Percentiles rank a stretch among this genome's conserved stretches.
Conservation (phyloP, 2,797 vertebrate genomes). For the Parauchenoglanis ngamensis region DNA sequence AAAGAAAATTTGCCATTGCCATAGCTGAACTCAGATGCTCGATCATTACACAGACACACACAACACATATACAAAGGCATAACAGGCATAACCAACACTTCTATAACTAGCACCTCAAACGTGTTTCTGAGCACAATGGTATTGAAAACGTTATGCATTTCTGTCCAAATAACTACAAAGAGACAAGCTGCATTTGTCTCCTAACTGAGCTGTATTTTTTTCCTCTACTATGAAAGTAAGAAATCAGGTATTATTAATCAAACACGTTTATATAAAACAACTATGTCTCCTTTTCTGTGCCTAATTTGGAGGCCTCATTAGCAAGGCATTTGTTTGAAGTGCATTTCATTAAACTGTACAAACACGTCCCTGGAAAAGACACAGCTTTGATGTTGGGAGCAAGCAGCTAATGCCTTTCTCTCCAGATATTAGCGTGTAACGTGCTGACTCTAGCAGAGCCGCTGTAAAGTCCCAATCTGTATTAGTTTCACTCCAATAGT, state of each 20-base stretch:
- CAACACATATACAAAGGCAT: slow-evolving; percentile 22
- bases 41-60: slow-evolving; percentile 13
- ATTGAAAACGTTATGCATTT: neutral
- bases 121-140: neutral
- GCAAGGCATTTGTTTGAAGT: slow-evolving; percentile 76
- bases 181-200: neutral
- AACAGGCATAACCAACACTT: slow-evolving; percentile 24
- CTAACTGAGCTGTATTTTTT: slow-evolving; percentile 51
- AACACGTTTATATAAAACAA: slow-evolving; percentile 63
- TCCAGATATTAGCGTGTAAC: slow-evolving; percentile 75
- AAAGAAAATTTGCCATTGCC: slow-evolving; percentile 8
- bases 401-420: slow-evolving; percentile 77
- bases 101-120: neutral
- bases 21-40: neutral
- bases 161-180: neutral
- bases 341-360: slow-evolving; percentile 82
- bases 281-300: slow-evolving; percentile 48
- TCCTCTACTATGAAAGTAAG: slow-evolving; percentile 53
- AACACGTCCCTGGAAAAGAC: slow-evolving; percentile 70
- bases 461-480: slow-evolving; percentile 56
- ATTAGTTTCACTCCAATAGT: slow-evolving; percentile 45
- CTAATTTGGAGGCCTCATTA: slow-evolving; percentile 76
- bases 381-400: slow-evolving; percentile 76
- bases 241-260: slow-evolving; percentile 72
- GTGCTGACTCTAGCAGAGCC: slow-evolving; percentile 59